A percentile compares a stretch with the other conserved stretches of the same genome.
Evolutionary conservation across 2,797 vertebrate species (phyloP).

Genomic region (Valencia hispanica): DNA sequence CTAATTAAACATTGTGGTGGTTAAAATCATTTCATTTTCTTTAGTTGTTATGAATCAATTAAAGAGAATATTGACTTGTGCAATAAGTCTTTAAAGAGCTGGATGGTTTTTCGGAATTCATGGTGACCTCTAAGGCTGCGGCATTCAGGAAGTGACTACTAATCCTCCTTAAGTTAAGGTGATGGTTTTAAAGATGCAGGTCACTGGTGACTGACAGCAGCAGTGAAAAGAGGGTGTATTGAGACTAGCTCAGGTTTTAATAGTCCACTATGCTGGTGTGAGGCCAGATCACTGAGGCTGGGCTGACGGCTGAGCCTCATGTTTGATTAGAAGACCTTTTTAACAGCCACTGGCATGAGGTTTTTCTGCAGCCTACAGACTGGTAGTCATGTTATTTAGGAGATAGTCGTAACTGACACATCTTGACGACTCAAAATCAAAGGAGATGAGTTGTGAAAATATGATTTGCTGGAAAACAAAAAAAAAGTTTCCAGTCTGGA

Average conservation of each 20-base stretch:
- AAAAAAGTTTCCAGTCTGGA: neutral
- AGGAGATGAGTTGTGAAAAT: neutral
- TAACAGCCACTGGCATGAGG: neutral
- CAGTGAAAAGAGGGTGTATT: conserved; percentile 33
- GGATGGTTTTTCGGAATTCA: conserved; percentile 5
- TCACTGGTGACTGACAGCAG: conserved; percentile 49
- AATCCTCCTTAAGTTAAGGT: conserved; percentile 68
- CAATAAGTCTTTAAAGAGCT: neutral
- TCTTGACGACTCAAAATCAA: neutral
- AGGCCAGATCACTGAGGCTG: neutral
- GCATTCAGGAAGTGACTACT: conserved; percentile 60
- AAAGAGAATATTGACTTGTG: neutral
- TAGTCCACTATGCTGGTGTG: neutral
- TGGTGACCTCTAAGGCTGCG: conserved; percentile 44
- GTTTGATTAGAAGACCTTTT: neutral
- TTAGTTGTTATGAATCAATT: neutral
- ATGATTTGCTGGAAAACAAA: neutral
- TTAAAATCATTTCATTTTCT: neutral
- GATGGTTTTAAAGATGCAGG: conserved; percentile 53
- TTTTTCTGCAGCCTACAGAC: neutral
- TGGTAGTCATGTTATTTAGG: no score
- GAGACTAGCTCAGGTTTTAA: conserved; percentile 23
- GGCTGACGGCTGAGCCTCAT: neutral
- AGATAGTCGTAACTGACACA: neutral
- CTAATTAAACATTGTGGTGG: neutral